Base-by-base conservation (phyloP, 30 jellyfish, hydroid and myxozoan species). In the Cassiopea andromeda region DNA sequence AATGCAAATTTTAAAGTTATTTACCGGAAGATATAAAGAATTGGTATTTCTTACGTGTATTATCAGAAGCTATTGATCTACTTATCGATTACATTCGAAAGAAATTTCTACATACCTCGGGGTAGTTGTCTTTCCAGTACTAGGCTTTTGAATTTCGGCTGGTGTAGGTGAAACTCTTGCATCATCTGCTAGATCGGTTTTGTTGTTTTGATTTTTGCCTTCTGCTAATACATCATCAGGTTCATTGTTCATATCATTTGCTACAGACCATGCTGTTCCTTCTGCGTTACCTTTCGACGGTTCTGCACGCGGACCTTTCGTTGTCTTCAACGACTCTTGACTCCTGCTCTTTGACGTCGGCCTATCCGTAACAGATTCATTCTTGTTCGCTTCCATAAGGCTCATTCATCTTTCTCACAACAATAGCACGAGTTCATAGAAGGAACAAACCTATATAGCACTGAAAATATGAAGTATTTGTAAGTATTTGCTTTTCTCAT, bases 331-430 rank as follows among this genome's bases (percentile, higher is more conserved):
- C 46, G 74, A 77, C 74, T 77, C 86, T n/a, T 47, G 74, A 49
- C 71, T 49, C 38, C 74, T 77, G 73, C 18, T 77, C 86, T 12
- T 60, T 49, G 86, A 43, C 5, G 6, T 17, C 49, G 73, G 86
- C 86, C 86, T 77, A 48, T 54, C 86, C 58, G 48, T 16, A 1
- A 48, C 69, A 49, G 46, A 16, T 15, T 77, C 74, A n/a, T 77
- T 68, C 50, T 77, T 77, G 16, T 54, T 49, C 58, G 74, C 86
- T 77, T 77, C 86, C 86, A 77, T 77, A 44, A 49, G 86, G 48
- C 54, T 19, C 47, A 50, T 43, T 47, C 86, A 77, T 77, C 48
- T 74, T 77, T 73, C 19, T 58, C 58, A n/a, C 50, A 70, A 70
- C 50, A 70, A 1, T 5, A 6, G 8, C 5, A 17, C 17, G 17